Evolutionary conservation across 2,797 vertebrate species (phyloP).

Genomic region (Pteropus rufus): DNA sequence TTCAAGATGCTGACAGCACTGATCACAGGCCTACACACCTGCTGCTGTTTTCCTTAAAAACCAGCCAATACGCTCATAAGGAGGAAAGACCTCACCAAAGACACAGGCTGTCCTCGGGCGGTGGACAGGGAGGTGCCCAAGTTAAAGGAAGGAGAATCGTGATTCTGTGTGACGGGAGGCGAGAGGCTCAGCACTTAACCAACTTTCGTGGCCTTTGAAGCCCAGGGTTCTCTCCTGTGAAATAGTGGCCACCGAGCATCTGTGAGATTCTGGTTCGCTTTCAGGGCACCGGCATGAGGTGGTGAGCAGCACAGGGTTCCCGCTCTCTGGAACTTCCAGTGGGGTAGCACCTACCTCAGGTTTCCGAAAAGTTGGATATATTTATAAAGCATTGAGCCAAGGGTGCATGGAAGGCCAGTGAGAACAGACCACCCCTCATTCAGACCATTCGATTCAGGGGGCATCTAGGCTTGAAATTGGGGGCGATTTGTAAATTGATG

Average conservation of each 20-base stretch:
- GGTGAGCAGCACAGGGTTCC: fast-evolving
- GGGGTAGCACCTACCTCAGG: fast-evolving
- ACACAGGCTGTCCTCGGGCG: fast-evolving
- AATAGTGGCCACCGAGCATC: fast-evolving
- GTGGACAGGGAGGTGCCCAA: not conserved
- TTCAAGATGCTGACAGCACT: not conserved
- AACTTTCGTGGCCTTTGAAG: not conserved
- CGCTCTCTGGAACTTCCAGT: fast-evolving
- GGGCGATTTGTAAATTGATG: fast-evolving
- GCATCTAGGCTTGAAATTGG: fast-evolving
- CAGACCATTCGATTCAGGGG: fast-evolving
- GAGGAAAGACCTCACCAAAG: not conserved
- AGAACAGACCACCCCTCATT: not conserved
- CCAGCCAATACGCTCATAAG: fast-evolving
- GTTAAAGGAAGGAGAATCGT: not conserved
- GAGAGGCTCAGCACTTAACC: fast-evolving
- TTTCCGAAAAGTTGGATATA: not conserved
- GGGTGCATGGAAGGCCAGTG: not conserved
- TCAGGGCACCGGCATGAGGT: fast-evolving
- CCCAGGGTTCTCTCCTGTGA: not conserved
- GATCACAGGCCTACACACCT: fast-evolving
- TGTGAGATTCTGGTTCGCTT: fast-evolving
- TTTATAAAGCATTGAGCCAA: not conserved
- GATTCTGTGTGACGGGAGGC: not conserved
- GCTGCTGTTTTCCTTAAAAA: not conserved